A percentile compares a stretch with the other conserved stretches of the same genome.
These are phyloP conservation scores for Drosophila quinaria DNA, from an alignment of 2,888 invertebrate genomes.

Conservation along the genomic window DNA sequence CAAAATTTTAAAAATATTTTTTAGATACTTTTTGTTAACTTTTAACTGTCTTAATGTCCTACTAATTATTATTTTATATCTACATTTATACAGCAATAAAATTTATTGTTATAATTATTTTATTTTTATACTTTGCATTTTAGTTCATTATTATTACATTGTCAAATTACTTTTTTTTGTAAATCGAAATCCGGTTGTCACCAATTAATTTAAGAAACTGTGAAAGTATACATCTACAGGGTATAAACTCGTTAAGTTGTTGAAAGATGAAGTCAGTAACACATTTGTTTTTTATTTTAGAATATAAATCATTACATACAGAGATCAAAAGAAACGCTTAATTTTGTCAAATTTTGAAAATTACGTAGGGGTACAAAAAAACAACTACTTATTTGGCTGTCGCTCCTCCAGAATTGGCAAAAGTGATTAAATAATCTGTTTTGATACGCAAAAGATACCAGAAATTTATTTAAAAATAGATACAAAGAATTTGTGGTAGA, in stretches of 20 bases:
- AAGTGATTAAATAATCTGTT: background rate
- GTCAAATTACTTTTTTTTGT: background rate
- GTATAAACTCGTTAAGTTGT: slow-evolving; percentile 9
- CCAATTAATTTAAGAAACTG: slow-evolving; percentile 2
- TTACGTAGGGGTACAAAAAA: background rate
- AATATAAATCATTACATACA: slow-evolving; percentile 4
- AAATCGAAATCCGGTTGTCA: slow-evolving; percentile 6
- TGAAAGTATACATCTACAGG: background rate
- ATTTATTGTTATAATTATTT: background rate
- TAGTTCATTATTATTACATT: background rate
- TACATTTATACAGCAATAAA: background rate
- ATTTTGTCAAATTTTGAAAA: slow-evolving; percentile 3
- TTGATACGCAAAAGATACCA: background rate
- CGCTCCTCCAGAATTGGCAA: background rate
- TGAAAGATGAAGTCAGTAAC: slow-evolving; percentile 3
- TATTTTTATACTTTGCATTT: background rate
- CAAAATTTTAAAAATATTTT: too few species aligned
- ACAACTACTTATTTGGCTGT: background rate
- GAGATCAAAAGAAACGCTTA: background rate
- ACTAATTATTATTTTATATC: background rate
- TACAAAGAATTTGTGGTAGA: background rate
- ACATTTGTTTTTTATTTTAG: slow-evolving; percentile 9
- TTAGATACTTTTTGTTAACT: background rate
- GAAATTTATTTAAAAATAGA: background rate
- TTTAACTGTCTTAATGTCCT: background rate